These are phyloP conservation scores for Ochropleura plecta DNA, from an alignment of 2,888 invertebrate genomes.

Conservation along the genomic window DNA sequence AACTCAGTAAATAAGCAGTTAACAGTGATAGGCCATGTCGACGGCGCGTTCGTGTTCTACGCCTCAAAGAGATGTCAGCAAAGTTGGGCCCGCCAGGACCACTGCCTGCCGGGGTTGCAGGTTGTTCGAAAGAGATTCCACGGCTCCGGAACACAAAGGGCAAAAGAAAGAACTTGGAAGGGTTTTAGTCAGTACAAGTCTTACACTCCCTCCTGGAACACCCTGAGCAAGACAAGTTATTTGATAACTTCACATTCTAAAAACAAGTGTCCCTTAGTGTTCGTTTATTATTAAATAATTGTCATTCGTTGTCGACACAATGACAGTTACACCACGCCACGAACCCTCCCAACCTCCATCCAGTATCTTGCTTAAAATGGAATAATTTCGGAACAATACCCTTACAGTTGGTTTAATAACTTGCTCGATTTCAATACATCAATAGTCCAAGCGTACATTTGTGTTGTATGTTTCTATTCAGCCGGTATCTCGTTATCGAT, in stretches of 20 bases:
- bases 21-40: too few relatives aligned
- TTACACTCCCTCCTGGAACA: too few relatives aligned
- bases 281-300: neutral
- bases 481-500: conserved; percentile 18
- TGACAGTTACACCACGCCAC: neutral
- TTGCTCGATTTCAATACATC: conserved; percentile 25
- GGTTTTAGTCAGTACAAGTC: too few relatives aligned
- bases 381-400: neutral
- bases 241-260: too few relatives aligned
- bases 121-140: too few relatives aligned
- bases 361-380: neutral
- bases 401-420: conserved; percentile 17
- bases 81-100: too few relatives aligned
- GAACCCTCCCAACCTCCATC: neutral
- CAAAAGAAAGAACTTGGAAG: too few relatives aligned
- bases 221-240: too few relatives aligned
- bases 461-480: conserved; percentile 12
- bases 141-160: too few relatives aligned
- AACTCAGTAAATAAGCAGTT: neutral
- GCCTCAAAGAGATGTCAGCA: too few relatives aligned
- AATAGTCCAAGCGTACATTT: conserved; percentile 2
- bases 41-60: too few relatives aligned
- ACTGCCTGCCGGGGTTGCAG: too few relatives aligned
- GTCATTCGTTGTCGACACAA: neutral
- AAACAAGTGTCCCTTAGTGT: neutral